Evolutionary conservation across 1,140 invertebrate genomes (phyloP), one percentile per base, ranked within the genome.

Genomic region (Drosophila funebris): DNA sequence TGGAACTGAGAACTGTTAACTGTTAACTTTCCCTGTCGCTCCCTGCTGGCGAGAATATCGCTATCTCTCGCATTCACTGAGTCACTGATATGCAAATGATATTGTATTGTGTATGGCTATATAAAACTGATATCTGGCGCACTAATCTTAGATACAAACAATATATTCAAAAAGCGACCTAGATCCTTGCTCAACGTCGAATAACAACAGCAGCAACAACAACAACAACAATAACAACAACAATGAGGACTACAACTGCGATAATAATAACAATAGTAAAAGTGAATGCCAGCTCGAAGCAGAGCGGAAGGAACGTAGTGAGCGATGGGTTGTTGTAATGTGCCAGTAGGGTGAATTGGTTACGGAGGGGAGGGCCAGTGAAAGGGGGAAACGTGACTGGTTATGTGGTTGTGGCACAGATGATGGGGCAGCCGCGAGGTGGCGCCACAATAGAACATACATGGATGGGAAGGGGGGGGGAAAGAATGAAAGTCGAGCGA

Each of bases 151-250:
- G 81, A 85, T 85, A 82, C 82, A 85, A 85, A 87, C 81, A 85
- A 85, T 85, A 85, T 85, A 85, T 85, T 85, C 81, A 85, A 85
- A 85, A 87, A 87, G 81, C 81, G 81, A 85, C 81, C 81, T 85
- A 85, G 82, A 85, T 85, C 81, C 81, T 72, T 48, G 81, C 77
- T 62, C 63, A 73, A 85, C 76, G 76, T 70, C 62, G 57, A 68
- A 60, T 46, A 72, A 43, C 61, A 64, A 13, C 58, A 62, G 29
- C 22, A 44, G 39, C 58, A 50, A 31, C 60, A 56, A 64, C 54
- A 52, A 0, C 33, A 41, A 9, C 67, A 69, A 13, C 58, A 62
- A 44, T 8, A 44, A 48, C 58, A 50, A 31, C 50, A 56, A 64
- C 69, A 76, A 74, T 66, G 69, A 66, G 68, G 63, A 72, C 69